Evolutionary conservation across 1,140 invertebrate species (phyloP), one percentile per base, ranked within the genome.

Genomic region (Dryas iulia): DNA sequence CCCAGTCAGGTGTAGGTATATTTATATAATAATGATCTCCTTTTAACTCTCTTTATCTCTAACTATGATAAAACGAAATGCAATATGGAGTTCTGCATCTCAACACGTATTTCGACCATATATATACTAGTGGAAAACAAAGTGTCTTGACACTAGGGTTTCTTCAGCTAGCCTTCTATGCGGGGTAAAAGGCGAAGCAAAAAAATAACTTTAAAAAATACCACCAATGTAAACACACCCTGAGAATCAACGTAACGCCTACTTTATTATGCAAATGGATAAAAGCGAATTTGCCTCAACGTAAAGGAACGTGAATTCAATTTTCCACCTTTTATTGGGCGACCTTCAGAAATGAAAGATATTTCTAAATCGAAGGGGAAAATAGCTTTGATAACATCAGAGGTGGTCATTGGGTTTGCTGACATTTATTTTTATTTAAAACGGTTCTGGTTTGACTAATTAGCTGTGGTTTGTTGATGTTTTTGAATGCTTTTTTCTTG

Each of bases 211-310:
- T 64, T 64, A 2, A 31, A 3, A 28, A 64, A 64, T 26, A 56
- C 10, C n/a, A n/a, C 33, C 60, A 28, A 52, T 64, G 63, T 31
- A 64, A 63, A 64, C 60, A 12, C 54, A 21, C 31, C 67, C 23
- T 53, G 31, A 63, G 60, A 69, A 69, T 69, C 67, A 69, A 69
- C 60, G 61, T 35, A 69, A 60, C 63, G 63, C 59, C 63, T 71
- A 71, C 63, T 71, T 71, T 72, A 74, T 69, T 75, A 72, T 75
- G 69, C 63, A 72, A 72, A 76, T 76, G 71, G 70, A 59, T 68
- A 68, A 76, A 73, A 76, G 67, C 67, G 65, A 70, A 70, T 72
- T 74, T 74, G 52, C 69, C 60, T 65, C 69, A 61, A 54, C 52
- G 59, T 66, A 54, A 68, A 69, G 72, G 59, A 62, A 75, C 66